Percentiles rank a stretch among this genome's conserved stretches.
These are phyloP conservation scores for Carettochelys insculpta DNA, from an alignment of 2,113 vertebrate genomes.

Conservation along the genomic window DNA sequence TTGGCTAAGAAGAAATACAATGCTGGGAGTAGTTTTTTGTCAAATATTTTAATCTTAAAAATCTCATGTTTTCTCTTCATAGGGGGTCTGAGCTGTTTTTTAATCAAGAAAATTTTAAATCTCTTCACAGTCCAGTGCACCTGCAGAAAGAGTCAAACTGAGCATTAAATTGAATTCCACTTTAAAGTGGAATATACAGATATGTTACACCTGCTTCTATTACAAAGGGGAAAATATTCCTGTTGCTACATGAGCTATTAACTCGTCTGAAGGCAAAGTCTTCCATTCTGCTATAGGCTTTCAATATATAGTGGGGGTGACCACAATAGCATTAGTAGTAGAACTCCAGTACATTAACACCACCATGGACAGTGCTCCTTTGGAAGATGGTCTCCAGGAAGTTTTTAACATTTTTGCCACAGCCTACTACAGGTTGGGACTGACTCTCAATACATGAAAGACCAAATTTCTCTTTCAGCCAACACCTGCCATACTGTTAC, in stretches of 20 bases:
- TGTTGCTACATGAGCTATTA: fast-evolving
- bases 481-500: too few species aligned
- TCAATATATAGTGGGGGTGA: too few species aligned
- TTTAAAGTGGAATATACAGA: not conserved
- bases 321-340: too few species aligned
- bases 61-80: not conserved
- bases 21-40: not conserved
- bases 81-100: not conserved
- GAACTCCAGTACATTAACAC: too few species aligned
- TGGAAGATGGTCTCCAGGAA: too few species aligned
- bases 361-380: too few species aligned
- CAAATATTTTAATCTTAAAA: not conserved
- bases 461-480: too few species aligned
- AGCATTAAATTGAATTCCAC: not conserved
- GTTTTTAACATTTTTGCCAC: too few species aligned
- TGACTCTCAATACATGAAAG: too few species aligned
- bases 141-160: not conserved
- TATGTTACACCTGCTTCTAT: not conserved
- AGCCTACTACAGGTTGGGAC: too few species aligned
- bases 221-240: not conserved
- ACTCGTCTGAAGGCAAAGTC: not conserved
- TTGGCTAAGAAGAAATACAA: fast-evolving
- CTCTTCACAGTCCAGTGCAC: not conserved
- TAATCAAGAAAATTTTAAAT: not conserved
- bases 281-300: not conserved